Percentiles rank a stretch among this genome's conserved stretches.
phyloP scores from a whole-genome alignment of 1,140 invertebrate genomes.

The Cylas formicarius region DNA sequence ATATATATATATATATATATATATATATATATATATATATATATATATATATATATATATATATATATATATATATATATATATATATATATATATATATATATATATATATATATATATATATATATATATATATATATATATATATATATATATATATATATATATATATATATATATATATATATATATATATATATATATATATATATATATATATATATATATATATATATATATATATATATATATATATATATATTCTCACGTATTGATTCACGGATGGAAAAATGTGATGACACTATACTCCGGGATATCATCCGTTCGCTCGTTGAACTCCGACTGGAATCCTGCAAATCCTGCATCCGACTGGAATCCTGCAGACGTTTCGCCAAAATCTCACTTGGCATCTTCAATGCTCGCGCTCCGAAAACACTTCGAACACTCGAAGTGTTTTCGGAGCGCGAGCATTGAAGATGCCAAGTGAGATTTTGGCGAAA shows the following conservation, averaged over 20 bases:
- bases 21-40: slow-evolving; percentile 7
- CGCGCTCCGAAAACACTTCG: too few relatives aligned
- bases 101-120: slow-evolving; percentile 5
- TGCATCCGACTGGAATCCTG: too few relatives aligned
- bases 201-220: slow-evolving; percentile 5
- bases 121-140: slow-evolving; percentile 7
- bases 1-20: slow-evolving; percentile 5
- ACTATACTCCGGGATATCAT: too few relatives aligned
- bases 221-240: slow-evolving; percentile 6
- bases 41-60: slow-evolving; percentile 7
- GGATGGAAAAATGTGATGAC: too few relatives aligned
- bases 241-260: slow-evolving; percentile 6
- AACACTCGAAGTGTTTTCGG: too few relatives aligned
- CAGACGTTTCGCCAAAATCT: too few relatives aligned
- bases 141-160: slow-evolving; percentile 6
- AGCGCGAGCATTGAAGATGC: too few relatives aligned
- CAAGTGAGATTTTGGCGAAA: too few relatives aligned
- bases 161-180: slow-evolving; percentile 6
- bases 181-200: slow-evolving; percentile 7
- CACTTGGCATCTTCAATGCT: too few relatives aligned
- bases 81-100: slow-evolving; percentile 6
- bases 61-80: slow-evolving; percentile 6
- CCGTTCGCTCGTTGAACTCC: too few relatives aligned
- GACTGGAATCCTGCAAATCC: too few relatives aligned
- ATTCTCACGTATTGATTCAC: too few relatives aligned